Evolutionary conservation across 2,113 vertebrate genomes (phyloP).

Genomic region (Aptenodytes forsteri): DNA sequence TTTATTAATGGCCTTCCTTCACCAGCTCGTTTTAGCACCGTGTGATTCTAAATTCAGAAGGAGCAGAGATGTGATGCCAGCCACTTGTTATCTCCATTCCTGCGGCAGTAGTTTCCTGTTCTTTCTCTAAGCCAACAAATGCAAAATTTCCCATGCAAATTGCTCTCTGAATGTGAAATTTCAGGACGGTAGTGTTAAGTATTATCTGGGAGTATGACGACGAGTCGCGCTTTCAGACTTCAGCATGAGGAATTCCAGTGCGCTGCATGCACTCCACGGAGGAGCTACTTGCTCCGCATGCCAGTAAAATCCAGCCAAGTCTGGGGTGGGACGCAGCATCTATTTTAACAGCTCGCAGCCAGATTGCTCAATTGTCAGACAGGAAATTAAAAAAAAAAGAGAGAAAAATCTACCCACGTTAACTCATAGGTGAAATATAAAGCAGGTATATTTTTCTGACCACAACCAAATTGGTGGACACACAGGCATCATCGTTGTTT

Average conservation of each 20-base stretch:
- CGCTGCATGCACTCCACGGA: fast-evolving
- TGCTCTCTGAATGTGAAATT: background rate
- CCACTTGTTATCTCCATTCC: background rate
- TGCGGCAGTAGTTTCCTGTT: background rate
- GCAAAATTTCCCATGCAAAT: background rate
- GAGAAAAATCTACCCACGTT: background rate
- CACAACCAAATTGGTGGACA: background rate
- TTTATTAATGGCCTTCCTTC: background rate
- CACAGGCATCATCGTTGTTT: fast-evolving
- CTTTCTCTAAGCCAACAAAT: background rate
- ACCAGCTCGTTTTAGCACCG: background rate
- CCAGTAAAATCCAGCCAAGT: constrained; percentile 1
- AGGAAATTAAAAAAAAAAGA: background rate
- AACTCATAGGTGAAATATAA: background rate
- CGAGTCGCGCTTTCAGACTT: background rate
- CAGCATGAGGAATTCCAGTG: background rate
- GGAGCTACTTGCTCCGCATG: background rate
- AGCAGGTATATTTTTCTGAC: background rate
- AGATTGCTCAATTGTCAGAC: background rate
- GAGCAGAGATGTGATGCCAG: background rate
- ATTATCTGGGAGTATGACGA: background rate
- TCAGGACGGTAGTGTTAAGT: background rate
- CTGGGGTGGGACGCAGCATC: background rate
- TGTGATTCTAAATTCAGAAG: background rate
- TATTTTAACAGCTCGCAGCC: background rate